These are phyloP conservation scores for Scaptomyza tumidula DNA, from an alignment of 2,888 invertebrate genomes.

Conservation along the genomic window DNA sequence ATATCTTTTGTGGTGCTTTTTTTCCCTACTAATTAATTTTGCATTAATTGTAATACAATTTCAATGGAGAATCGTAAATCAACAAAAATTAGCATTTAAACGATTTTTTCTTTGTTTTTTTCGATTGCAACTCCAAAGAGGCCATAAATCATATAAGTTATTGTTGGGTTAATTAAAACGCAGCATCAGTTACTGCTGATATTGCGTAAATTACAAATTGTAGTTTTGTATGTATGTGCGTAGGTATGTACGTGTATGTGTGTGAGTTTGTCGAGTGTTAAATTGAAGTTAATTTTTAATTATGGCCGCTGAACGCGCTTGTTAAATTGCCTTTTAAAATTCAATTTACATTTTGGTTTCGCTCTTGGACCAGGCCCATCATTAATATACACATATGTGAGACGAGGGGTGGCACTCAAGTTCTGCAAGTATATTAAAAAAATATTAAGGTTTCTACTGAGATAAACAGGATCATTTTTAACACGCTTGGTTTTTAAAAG, in stretches of 20 bases:
- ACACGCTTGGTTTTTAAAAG: too few relatives aligned
- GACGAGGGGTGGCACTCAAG: conserved; percentile 38
- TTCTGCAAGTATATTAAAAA: conserved; percentile 10
- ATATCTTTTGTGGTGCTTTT: neutral
- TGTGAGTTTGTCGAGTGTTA: conserved; percentile 59
- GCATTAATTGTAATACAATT: conserved; percentile 70
- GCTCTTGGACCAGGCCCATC: conserved; percentile 42
- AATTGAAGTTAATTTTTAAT: conserved; percentile 79
- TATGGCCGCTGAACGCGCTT: conserved; percentile 58
- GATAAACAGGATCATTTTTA: too few relatives aligned
- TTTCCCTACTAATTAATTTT: conserved; percentile 61
- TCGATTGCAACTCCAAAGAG: conserved; percentile 32
- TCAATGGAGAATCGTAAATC: conserved; percentile 34
- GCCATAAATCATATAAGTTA: conserved; percentile 48
- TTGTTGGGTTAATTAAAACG: conserved; percentile 51
- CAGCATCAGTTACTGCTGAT: conserved; percentile 14
- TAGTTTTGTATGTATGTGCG: conserved; percentile 27
- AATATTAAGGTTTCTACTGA: too few relatives aligned
- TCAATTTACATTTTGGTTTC: conserved; percentile 74
- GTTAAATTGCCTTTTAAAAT: conserved; percentile 80
- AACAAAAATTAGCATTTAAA: conserved; percentile 42
- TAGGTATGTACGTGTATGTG: neutral
- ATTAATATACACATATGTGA: conserved; percentile 27
- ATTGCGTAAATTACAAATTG: conserved; percentile 60
- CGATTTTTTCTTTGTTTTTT: conserved; percentile 2